Conservation (phyloP, 2,888 invertebrate genomes). For the Drosophila affinis region DNA sequence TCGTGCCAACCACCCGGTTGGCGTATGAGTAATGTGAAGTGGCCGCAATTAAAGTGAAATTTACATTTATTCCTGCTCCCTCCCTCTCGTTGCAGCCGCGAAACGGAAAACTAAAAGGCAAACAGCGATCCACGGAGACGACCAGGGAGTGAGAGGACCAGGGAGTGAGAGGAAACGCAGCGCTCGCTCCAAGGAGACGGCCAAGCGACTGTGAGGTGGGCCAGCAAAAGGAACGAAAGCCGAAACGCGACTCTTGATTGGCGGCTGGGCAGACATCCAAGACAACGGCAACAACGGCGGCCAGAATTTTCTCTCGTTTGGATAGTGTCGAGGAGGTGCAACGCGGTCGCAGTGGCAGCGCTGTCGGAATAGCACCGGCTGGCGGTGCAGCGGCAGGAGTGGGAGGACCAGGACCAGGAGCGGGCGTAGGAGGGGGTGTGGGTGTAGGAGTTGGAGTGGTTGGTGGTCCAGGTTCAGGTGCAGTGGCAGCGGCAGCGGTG, state of each 20-base stretch:
- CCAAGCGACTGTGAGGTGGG: background rate
- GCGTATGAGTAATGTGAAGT: conserved; percentile 62
- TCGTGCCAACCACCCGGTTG: conserved; percentile 29
- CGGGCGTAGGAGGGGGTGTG: conserved; percentile 57
- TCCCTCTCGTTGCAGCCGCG: conserved; percentile 13
- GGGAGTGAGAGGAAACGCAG: background rate
- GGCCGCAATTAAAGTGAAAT: conserved; percentile 63
- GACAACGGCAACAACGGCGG: conserved; percentile 81
- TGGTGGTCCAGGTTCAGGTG: conserved; percentile 42
- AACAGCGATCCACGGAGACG: background rate
- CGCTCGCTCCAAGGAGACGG: conserved; percentile 1
- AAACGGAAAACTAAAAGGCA: background rate
- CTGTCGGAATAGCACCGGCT: conserved; percentile 72
- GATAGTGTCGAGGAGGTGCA: conserved; percentile 83
- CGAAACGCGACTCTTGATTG: conserved; percentile 44
- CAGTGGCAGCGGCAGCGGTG: conserved; percentile 67
- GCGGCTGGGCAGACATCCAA: conserved; percentile 43
- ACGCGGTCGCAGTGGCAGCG: conserved; percentile 81
- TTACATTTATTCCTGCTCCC: conserved; percentile 20
- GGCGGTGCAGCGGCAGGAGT: conserved; percentile 60
- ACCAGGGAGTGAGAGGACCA: background rate
- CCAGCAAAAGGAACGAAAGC: conserved; percentile 5
- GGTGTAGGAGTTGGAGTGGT: conserved; percentile 58
- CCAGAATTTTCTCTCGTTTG: conserved; percentile 83
- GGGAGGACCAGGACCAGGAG: conserved; percentile 54